Base-by-base conservation (phyloP, 1,140 invertebrate genomes). In the Papilio machaon region DNA sequence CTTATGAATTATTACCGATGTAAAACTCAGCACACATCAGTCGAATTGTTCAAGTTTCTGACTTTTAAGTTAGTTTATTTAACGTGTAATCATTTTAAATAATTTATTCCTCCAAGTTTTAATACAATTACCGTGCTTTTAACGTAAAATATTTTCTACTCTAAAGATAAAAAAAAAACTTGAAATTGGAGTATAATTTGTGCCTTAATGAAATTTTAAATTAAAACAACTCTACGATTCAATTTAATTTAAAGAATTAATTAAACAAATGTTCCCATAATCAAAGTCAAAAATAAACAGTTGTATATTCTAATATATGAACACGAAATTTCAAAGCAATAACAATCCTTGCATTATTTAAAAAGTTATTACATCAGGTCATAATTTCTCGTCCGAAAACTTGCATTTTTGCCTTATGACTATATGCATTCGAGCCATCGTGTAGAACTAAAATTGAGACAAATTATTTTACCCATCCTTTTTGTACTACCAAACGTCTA, bases 21-120 rank as follows among this genome's bases (percentile, higher is more conserved):
- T 92, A 91, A 90, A 91, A 89, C 90, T 91, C 89, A 90, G 89
- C 86, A 89, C 84, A 89, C 86, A 88, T 91, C 89, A 91, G 84
- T 88, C 85, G 89, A 91, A 91, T 91, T 91, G 86, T 85, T 85
- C 81, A 52, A 82, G 84, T 88, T 91, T 91, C 89, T 85, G 17
- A 82, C 38, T 43, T 43, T 43, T 43, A 43, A 43, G 38, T 43
- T 43, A 43, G 38, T 87, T 87, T 89, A 88, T 89, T 89, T 88
- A 79, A 75, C 73, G 38, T 10, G 46, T 35, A 74, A 80, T 19
- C 30, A 49, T 81, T 78, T 78, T 73, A 77, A 67, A 79, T 35
- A 79, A 19, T 79, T 67, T 79, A 11, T n/a, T 52, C 7, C 13
- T 19, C 2, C 13, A 30, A 76, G 19, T 76, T 76, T 19, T 76